Evolutionary conservation across 2,797 vertebrate species (phyloP).

Genomic region (Poeciliopsis infans): DNA sequence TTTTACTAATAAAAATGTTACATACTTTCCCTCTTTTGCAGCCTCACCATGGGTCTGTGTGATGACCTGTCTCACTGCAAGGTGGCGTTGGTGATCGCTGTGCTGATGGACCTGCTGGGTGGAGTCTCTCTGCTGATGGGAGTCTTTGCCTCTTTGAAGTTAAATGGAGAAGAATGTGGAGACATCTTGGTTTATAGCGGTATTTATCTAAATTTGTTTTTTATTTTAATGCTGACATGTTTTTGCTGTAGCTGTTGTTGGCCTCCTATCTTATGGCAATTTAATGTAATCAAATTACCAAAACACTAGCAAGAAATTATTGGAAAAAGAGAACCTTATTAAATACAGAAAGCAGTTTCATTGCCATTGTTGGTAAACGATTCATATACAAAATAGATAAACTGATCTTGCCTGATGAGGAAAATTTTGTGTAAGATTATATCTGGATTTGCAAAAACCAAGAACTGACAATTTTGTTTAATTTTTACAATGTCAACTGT

Average conservation of each 20-base stretch:
- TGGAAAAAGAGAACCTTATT: not conserved
- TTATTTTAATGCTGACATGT: not conserved
- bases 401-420: not conserved
- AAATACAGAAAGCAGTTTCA: not conserved
- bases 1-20: not conserved
- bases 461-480: not conserved
- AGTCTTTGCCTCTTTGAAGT: slow-evolving; percentile 84
- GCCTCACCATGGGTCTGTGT: slow-evolving; percentile 61
- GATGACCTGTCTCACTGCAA: slow-evolving; percentile 84
- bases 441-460: not conserved
- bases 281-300: not conserved
- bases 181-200: slow-evolving; percentile 89
- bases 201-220: slow-evolving; percentile 22
- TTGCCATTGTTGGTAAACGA: not conserved
- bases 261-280: not conserved
- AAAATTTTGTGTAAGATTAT: not conserved
- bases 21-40: not conserved
- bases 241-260: too few species aligned
- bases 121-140: slow-evolving; percentile 84
- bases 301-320: not conserved
- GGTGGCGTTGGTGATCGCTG: slow-evolving; percentile 83
- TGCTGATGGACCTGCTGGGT: slow-evolving; percentile 86
- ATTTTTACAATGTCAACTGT: not conserved
- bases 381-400: not conserved
- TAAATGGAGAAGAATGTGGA: slow-evolving; percentile 86